Conservation (phyloP, 2,888 invertebrate species). For the Salpingus planirostris region DNA sequence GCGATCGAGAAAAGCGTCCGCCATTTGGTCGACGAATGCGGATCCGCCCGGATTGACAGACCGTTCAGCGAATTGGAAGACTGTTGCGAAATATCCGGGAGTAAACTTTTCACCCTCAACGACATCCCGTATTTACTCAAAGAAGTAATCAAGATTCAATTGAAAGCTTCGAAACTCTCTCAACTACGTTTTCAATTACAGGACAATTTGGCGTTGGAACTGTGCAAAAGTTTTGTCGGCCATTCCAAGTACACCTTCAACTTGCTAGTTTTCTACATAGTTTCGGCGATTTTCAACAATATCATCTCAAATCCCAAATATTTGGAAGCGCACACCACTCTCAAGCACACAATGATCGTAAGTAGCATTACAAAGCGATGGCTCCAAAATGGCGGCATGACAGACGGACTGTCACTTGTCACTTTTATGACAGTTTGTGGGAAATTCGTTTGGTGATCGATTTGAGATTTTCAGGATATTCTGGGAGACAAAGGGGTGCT, state of each 20-base stretch:
- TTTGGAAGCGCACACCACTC: too few species aligned
- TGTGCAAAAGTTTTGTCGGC: conserved; percentile 33
- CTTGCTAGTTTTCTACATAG: conserved; percentile 14
- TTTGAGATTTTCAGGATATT: conserved; percentile 40
- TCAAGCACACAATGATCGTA: too few species aligned
- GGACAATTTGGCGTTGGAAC: conserved; percentile 27
- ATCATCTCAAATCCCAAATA: too few species aligned
- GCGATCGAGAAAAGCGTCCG: conserved; percentile 44
- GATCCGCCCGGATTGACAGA: conserved; percentile 37
- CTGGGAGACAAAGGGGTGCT: conserved; percentile 64
- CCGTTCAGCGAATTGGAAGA: conserved; percentile 44
- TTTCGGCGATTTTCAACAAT: too few species aligned
- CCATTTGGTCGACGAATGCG: conserved; percentile 45
- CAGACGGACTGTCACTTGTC: conserved; percentile 31
- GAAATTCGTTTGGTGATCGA: conserved; percentile 1
- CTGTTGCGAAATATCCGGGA: conserved; percentile 20
- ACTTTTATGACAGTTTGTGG: too few species aligned
- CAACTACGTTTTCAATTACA: conserved; percentile 26
- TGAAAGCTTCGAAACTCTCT: too few species aligned
- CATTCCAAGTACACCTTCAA: conserved; percentile 38
- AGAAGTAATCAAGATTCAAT: too few species aligned
- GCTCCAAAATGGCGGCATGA: conserved; percentile 10
- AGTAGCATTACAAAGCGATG: too few species aligned
- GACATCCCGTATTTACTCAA: conserved; percentile 47
- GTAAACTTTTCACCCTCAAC: conserved; percentile 44